Base-by-base conservation (phyloP, 1,140 invertebrate genomes). In the Hyposmocoma kahamanoa region DNA sequence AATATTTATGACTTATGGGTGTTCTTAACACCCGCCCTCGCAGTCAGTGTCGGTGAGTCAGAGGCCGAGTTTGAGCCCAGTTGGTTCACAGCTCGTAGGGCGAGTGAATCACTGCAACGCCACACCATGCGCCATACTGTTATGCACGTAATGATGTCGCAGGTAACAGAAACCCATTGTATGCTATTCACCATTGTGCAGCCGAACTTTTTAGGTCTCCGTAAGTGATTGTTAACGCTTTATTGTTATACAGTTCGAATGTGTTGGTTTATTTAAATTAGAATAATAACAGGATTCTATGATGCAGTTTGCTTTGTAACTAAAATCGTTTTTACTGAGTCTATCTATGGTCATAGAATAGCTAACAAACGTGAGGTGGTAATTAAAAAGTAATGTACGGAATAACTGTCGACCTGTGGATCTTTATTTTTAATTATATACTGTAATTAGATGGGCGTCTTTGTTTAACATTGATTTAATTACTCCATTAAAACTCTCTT, bases 151-250 rank as follows among this genome's bases (percentile, higher is more conserved):
- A 67, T 84, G 75, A 82, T 84, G 78, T 58, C 74, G 62, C 79
- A 83, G 79, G 78, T 81, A 84, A 83, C 72, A 67, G 66, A 84
- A 78, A 78, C 71, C 79, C 59, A 84, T 84, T 84, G 81, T 84
- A 76, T 83, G 69, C 77, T 70, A 63, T 74, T 69, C 69, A 62
- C 81, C 68, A 84, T 84, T 84, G 81, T 84, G 67, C 71, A 67
- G 68, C 63, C 70, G 53, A 77, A 82, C 72, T 80, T 82, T 82
- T 79, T 72, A 74, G 75, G 72, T 62, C 70, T 67, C 62, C 71
- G 47, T 65, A 65, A 71, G 62, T 69, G 67, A 84, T 84, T 84
- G 80, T 84, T 78, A 77, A 65, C 68, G 70, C 63, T 60, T 66
- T 72, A 82, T 80, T 79, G 72, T 76, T 78, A 72, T 52, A 47